These are phyloP conservation scores for Bradypus variegatus DNA, from an alignment of 2,797 vertebrate species.

Conservation along the genomic window DNA sequence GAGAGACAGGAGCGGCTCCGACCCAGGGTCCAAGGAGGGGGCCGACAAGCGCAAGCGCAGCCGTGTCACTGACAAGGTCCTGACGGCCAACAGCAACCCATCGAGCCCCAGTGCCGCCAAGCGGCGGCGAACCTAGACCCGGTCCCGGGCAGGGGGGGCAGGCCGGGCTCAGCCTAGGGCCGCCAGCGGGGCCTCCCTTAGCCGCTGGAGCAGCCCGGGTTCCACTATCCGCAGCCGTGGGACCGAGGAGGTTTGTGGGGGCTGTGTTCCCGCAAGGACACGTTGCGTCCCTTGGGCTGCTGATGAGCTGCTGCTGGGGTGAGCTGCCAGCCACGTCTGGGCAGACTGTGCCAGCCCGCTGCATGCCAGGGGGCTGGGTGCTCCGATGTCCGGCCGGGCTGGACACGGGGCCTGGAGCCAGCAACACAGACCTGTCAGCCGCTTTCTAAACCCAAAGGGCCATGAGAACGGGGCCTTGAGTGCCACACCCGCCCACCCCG, in stretches of 20 bases:
- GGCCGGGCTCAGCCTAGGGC: not conserved
- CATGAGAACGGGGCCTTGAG: not conserved
- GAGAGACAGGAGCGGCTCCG: conserved; percentile 79
- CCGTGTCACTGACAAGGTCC: conserved; percentile 84
- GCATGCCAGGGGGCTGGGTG: too few species aligned
- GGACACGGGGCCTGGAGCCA: not conserved
- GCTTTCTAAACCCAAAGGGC: not conserved
- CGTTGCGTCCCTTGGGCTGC: not conserved
- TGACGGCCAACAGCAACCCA: conserved; percentile 83
- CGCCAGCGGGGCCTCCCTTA: too few species aligned
- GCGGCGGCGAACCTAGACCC: conserved; percentile 77
- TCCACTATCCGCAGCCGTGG: too few species aligned
- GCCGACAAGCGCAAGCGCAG: conserved; percentile 85
- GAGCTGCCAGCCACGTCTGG: not conserved
- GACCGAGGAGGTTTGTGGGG: too few species aligned
- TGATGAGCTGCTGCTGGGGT: not conserved
- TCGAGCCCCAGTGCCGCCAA: conserved; percentile 86
- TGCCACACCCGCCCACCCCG: too few species aligned
- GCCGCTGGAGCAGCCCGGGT: too few species aligned
- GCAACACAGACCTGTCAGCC: not conserved
- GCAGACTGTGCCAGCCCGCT: too few species aligned
- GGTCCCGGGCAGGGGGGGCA: not conserved
- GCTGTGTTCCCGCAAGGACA: too few species aligned
- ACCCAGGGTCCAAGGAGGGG: conserved; percentile 79
- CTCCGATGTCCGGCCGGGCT: too few species aligned